phyloP scores from a whole-genome alignment of 2,888 invertebrate genomes.

The Heliconius erato region DNA sequence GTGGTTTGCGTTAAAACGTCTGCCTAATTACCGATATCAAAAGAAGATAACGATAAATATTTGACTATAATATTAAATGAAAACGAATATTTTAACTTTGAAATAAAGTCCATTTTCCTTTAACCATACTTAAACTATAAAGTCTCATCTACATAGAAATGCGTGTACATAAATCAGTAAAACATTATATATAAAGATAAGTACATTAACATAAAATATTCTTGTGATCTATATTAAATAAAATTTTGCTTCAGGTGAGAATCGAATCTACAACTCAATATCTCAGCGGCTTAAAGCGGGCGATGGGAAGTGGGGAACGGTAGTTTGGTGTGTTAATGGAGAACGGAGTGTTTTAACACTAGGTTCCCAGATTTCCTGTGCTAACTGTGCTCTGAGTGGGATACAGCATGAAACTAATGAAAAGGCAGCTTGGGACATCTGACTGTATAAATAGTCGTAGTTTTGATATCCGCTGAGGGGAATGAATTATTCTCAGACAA shows the following conservation, averaged over 20 bases:
- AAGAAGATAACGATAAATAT: constrained; percentile 37
- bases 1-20: constrained; percentile 47
- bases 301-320: too few relatives aligned
- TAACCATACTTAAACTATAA: background rate
- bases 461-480: too few relatives aligned
- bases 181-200: constrained; percentile 12
- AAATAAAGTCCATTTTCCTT: background rate
- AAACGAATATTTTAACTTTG: background rate
- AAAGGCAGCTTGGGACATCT: too few relatives aligned
- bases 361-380: too few relatives aligned
- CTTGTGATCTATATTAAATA: background rate
- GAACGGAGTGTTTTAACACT: too few relatives aligned
- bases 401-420: too few relatives aligned
- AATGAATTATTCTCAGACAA: too few relatives aligned
- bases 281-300: too few relatives aligned
- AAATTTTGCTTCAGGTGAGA: background rate
- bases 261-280: background rate
- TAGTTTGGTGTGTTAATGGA: too few relatives aligned
- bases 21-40: constrained; percentile 48
- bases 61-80: background rate
- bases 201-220: background rate
- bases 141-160: background rate
- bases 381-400: too few relatives aligned
- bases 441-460: too few relatives aligned
- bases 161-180: constrained; percentile 7